These are phyloP conservation scores for Aplysia californica DNA, from an alignment of 1,140 invertebrate genomes.

Conservation along the genomic window DNA sequence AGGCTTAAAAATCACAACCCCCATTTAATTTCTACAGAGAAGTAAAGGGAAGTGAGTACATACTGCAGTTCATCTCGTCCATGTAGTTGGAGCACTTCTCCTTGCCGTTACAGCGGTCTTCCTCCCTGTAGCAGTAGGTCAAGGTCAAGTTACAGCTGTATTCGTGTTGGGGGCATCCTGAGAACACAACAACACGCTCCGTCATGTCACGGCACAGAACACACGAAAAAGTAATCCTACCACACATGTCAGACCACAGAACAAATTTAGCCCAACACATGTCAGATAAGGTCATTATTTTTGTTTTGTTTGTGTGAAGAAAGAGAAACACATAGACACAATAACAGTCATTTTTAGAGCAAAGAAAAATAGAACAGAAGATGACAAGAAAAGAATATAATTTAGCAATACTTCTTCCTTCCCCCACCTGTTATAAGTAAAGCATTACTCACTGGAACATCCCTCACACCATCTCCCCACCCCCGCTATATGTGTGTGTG, in stretches of 20 bases:
- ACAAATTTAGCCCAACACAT: not conserved
- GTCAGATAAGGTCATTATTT: not conserved
- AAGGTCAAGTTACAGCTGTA: constrained; percentile 41
- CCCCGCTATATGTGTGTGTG: too few species aligned
- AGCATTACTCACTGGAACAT: too few species aligned
- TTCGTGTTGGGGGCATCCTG: not conserved
- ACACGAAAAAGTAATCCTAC: too few species aligned
- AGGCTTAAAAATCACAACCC: too few species aligned
- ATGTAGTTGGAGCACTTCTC: constrained; percentile 60
- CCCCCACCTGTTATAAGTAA: too few species aligned
- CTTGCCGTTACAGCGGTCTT: constrained; percentile 67
- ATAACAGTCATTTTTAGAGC: not conserved
- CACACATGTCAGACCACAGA: too few species aligned
- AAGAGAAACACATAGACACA: not conserved
- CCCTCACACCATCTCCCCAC: too few species aligned
- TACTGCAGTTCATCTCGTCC: constrained; percentile 68
- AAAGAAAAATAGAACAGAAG: too few species aligned
- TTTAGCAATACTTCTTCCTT: too few species aligned
- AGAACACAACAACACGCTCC: not conserved
- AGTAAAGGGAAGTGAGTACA: too few species aligned
- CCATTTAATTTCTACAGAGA: too few species aligned
- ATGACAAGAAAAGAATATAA: too few species aligned
- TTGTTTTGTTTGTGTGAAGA: not conserved
- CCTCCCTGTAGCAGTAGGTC: constrained; percentile 56
- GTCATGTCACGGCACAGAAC: not conserved